Evolutionary conservation across 2,888 invertebrate genomes (phyloP).

Genomic region (Papilio gigon): DNA sequence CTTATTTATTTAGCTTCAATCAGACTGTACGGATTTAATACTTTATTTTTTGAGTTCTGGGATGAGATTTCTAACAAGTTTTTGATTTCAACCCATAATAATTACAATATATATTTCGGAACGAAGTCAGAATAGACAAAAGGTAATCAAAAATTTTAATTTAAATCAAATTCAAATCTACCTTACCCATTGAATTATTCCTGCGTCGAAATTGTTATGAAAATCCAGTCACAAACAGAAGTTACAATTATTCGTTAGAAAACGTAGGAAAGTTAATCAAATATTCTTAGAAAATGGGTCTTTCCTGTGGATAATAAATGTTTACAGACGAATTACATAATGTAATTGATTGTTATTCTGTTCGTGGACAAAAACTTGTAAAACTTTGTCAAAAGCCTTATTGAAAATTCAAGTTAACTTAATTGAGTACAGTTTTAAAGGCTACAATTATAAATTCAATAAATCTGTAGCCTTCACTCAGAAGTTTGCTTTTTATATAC

Average conservation of each 20-base stretch:
- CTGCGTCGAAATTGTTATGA: neutral
- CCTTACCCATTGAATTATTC: constrained; percentile 8
- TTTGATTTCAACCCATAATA: too few relatives aligned
- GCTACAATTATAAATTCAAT: too few relatives aligned
- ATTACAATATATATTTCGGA: too few relatives aligned
- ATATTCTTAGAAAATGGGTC: constrained; percentile 10
- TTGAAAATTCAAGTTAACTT: neutral
- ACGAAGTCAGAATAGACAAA: neutral
- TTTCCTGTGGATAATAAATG: neutral
- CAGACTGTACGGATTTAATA: too few relatives aligned
- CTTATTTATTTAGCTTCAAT: too few relatives aligned
- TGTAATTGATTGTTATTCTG: neutral
- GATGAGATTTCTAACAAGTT: too few relatives aligned
- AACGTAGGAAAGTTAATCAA: constrained; percentile 13
- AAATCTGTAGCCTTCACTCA: too few relatives aligned
- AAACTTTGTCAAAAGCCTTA: neutral
- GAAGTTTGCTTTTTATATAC: too few relatives aligned
- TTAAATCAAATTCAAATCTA: neutral
- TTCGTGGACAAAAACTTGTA: neutral
- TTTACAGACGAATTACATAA: neutral
- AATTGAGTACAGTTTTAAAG: too few relatives aligned
- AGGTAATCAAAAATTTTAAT: neutral
- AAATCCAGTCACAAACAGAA: constrained; percentile 14
- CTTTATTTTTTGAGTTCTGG: too few relatives aligned
- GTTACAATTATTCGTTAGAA: constrained; percentile 10